Conservation (phyloP, 2,888 invertebrate species). For the Agonopterix subpropinquella region DNA sequence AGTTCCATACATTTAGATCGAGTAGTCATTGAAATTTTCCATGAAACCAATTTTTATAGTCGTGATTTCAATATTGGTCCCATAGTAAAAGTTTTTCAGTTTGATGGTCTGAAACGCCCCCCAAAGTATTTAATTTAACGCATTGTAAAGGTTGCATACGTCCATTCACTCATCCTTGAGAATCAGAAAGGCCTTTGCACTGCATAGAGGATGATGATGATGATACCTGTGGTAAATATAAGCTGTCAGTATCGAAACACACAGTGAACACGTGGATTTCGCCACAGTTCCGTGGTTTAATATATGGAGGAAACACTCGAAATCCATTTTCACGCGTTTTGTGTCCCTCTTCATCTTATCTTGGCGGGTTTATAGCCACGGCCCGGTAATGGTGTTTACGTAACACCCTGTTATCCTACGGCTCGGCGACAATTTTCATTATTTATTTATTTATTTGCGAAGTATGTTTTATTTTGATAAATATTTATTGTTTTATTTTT, state of each 20-base stretch:
- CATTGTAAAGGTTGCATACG: no score
- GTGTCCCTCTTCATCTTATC: constrained; percentile 52
- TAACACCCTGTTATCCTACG: constrained; percentile 24
- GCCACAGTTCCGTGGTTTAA: background rate
- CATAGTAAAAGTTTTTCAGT: no score
- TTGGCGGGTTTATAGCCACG: constrained; percentile 45
- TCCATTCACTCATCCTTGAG: no score
- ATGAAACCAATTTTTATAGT: no score
- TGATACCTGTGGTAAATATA: no score
- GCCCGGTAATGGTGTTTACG: constrained; percentile 52
- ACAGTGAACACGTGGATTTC: background rate
- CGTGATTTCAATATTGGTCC: no score
- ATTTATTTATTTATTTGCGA: constrained; percentile 30
- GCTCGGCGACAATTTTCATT: constrained; percentile 28
- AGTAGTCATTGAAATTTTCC: no score
- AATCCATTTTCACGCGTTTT: constrained; percentile 39
- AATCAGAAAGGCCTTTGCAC: no score
- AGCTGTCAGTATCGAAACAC: background rate
- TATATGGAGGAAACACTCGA: constrained; percentile 42
- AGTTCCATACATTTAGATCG: no score
- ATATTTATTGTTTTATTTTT: constrained; percentile 14
- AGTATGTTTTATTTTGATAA: constrained; percentile 28
- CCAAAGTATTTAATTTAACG: no score
- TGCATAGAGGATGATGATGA: no score
- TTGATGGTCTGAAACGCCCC: no score